Conservation (phyloP, 2,797 vertebrate genomes). For the Scolopax bukidnonensis region DNA sequence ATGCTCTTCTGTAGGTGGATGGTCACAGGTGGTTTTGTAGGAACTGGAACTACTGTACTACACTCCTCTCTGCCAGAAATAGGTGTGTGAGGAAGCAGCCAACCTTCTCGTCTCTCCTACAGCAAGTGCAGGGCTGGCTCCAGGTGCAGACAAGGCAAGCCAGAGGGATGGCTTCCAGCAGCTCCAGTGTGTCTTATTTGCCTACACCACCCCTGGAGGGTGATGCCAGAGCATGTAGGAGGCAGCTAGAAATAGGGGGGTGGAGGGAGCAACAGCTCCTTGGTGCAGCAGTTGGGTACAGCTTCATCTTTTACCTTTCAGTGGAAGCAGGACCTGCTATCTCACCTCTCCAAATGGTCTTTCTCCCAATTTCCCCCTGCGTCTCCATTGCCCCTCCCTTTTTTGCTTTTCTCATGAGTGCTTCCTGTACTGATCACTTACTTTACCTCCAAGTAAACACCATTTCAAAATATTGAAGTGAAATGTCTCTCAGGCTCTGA, state of each 20-base stretch:
- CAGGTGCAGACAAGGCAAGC: neutral
- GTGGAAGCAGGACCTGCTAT: neutral
- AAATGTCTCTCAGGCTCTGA: neutral
- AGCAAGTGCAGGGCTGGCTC: neutral
- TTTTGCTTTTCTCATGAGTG: neutral
- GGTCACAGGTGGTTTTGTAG: neutral
- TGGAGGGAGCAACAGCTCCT: neutral
- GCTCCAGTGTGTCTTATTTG: neutral
- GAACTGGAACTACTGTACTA: neutral
- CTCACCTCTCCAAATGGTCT: neutral
- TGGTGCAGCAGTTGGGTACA: neutral
- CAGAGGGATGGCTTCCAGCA: neutral
- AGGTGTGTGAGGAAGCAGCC: neutral
- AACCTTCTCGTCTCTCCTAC: neutral
- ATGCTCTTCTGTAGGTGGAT: neutral
- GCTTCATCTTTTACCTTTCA: neutral
- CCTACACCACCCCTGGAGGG: fast-evolving
- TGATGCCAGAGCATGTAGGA: neutral
- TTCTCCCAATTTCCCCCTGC: neutral
- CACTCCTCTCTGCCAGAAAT: neutral
- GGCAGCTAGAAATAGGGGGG: neutral
- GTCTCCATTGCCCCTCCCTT: neutral
- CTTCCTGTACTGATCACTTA: neutral
- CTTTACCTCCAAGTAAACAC: neutral
- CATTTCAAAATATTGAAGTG: neutral